Evolutionary conservation across 2,888 invertebrate species (phyloP), one percentile per base, ranked within the genome.

Genomic region (Mimas tiliae): DNA sequence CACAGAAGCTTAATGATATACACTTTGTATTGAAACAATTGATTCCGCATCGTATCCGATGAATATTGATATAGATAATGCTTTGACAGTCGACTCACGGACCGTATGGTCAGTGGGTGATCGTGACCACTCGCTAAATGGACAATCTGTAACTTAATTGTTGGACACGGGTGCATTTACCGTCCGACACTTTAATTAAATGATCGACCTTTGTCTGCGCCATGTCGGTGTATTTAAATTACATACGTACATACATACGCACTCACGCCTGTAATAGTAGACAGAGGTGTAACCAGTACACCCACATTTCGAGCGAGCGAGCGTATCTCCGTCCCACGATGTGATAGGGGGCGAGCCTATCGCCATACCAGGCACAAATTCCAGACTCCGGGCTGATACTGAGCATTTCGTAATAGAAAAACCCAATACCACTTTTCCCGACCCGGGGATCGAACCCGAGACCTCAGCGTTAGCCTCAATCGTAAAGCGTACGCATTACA

Each of bases 121-220:
- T 38, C 38, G 55, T 38, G 58, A 42, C 58, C 50, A 50, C 50
- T 19, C 19, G 38, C 52, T 52, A 52, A 52, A 21, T 38, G 58
- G 42, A 42, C 42, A 58, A 58, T 42, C 58, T 42, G 58, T 58
- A 33, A 52, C 52, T 52, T 58, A 42, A 58, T 58, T 42, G 58
- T 42, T 6, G 19, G 58, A 58, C 58, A 38, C 38, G 38, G 55
- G 58, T 58, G 58, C 58, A 42, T 58, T 58, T 58, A 58, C 38
- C 19, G 19, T 42, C 58, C 14, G 19, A 58, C 58, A 58, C 38
- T 58, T 58, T 58, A 58, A 58, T 58, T 58, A 58, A 58, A 58
- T 55, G 4, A 55, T 58, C 58, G 38, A 58, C 58, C 58, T 58
- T 58, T 58, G 58, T 58, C 58, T 14, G 12, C 19, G 19, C 12